Percentiles rank a stretch among this genome's conserved stretches.
These are phyloP conservation scores for Octopus sinensis DNA, from an alignment of 1,140 invertebrate genomes.

Conservation along the genomic window DNA sequence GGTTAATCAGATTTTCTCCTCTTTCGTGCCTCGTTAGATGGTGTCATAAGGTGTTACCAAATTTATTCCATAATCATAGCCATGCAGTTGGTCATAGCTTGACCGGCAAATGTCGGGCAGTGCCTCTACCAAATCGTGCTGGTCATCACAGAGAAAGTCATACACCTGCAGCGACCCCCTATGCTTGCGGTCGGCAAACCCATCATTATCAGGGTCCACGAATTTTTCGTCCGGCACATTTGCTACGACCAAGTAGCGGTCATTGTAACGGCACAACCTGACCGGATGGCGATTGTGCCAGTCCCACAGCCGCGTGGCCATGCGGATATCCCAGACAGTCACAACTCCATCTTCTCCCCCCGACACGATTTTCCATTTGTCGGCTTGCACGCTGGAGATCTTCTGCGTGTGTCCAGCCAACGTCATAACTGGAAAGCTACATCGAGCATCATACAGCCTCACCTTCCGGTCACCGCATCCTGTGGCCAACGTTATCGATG, in stretches of 20 bases:
- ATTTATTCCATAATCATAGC: slow-evolving; percentile 45
- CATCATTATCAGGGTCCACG: slow-evolving; percentile 38
- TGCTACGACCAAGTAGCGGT: slow-evolving; percentile 37
- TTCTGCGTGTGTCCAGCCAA: slow-evolving; percentile 37
- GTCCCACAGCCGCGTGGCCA: slow-evolving; percentile 50
- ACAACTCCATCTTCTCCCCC: slow-evolving; percentile 48
- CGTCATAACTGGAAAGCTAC: slow-evolving; percentile 24
- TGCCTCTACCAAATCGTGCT: slow-evolving; percentile 32
- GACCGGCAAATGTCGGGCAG: slow-evolving; percentile 50
- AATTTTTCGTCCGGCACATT: slow-evolving; percentile 42
- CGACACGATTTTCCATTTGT: slow-evolving; percentile 49
- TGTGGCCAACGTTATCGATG: slow-evolving; percentile 34
- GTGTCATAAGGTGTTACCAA: slow-evolving; percentile 47
- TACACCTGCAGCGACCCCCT: slow-evolving; percentile 46
- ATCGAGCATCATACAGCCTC: slow-evolving; percentile 40
- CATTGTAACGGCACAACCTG: slow-evolving; percentile 33
- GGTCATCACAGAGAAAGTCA: slow-evolving; percentile 43
- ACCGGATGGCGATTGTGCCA: slow-evolving; percentile 48
- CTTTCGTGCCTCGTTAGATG: background rate
- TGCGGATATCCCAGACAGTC: slow-evolving; percentile 49
- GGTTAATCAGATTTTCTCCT: too few species aligned
- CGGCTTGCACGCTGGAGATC: slow-evolving; percentile 45
- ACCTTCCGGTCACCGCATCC: slow-evolving; percentile 48
- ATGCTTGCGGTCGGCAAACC: slow-evolving; percentile 37
- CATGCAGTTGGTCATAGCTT: slow-evolving; percentile 45